Conservation (phyloP, 2,888 invertebrate species). For the Cerastis leucographa region DNA sequence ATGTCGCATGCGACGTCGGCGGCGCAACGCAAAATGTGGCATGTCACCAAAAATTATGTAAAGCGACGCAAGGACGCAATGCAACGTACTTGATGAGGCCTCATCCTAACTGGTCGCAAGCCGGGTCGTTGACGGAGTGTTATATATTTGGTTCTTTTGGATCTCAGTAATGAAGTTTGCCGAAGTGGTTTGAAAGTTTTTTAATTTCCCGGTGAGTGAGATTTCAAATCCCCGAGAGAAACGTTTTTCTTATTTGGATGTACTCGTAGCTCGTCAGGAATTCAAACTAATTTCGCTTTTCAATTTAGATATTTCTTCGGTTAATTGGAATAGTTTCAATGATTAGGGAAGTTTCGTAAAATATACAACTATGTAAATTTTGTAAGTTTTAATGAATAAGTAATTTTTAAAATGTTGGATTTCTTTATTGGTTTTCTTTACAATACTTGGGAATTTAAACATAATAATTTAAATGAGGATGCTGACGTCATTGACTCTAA, state of each 20-base stretch:
- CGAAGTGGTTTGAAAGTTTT: constrained; percentile 72
- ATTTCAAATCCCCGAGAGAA: constrained; percentile 67
- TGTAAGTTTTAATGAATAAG: constrained; percentile 20
- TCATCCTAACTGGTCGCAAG: background rate
- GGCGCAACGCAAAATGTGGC: too few relatives aligned
- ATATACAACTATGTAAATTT: constrained; percentile 12
- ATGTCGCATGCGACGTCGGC: too few relatives aligned
- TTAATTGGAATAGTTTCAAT: constrained; percentile 60
- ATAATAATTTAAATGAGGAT: background rate
- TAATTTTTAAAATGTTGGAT: background rate
- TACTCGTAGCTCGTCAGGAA: constrained; percentile 51
- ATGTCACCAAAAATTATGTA: too few relatives aligned
- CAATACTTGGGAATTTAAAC: background rate
- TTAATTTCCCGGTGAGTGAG: constrained; percentile 76
- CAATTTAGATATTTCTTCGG: constrained; percentile 60
- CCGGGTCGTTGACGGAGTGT: background rate
- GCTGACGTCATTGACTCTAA: background rate
- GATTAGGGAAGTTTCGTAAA: constrained; percentile 41
- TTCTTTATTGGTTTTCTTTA: background rate
- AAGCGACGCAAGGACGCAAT: too few relatives aligned
- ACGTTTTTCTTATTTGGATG: constrained; percentile 67
- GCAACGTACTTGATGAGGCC: too few relatives aligned
- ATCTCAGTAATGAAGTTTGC: constrained; percentile 68
- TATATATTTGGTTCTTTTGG: constrained; percentile 42
- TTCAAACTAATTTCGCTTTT: constrained; percentile 60